Conservation (phyloP, 2,797 vertebrate species). For the Loriculus beryllinus region DNA sequence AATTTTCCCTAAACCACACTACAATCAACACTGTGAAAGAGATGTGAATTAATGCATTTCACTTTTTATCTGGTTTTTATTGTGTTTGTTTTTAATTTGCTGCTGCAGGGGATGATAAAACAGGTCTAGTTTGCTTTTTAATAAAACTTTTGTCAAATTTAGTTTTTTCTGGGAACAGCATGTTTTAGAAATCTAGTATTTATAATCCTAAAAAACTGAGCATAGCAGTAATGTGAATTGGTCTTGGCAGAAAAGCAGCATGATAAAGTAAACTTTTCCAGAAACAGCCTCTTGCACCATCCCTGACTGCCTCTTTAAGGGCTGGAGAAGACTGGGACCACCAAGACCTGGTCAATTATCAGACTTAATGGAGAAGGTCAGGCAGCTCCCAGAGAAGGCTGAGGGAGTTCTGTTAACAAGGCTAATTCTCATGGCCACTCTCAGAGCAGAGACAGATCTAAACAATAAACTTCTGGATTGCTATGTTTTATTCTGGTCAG, state of each 20-base stretch:
- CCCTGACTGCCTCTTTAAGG: background rate
- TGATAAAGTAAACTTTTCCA: background rate
- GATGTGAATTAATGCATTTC: background rate
- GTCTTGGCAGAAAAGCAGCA: background rate
- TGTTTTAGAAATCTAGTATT: background rate
- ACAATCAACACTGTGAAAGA: background rate
- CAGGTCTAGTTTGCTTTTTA: background rate
- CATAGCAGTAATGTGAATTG: background rate
- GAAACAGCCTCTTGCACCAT: background rate
- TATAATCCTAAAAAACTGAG: background rate
- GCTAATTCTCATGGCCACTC: background rate
- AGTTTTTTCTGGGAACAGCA: background rate
- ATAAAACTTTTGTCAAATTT: background rate
- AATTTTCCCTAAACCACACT: background rate
- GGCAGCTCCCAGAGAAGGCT: background rate
- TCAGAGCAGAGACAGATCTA: background rate
- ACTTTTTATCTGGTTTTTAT: background rate
- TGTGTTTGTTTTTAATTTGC: background rate
- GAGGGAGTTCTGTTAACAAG: fast-evolving
- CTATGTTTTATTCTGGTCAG: background rate
- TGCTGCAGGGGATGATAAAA: background rate
- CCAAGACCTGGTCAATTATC: background rate
- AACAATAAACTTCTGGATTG: background rate
- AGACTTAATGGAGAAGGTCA: background rate
- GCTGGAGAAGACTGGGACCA: background rate